A percentile compares a stretch with the other conserved stretches of the same genome.
Evolutionary conservation across 92 coral and sea anemone species (phyloP).

Genomic region (Bergia puertoricense): DNA sequence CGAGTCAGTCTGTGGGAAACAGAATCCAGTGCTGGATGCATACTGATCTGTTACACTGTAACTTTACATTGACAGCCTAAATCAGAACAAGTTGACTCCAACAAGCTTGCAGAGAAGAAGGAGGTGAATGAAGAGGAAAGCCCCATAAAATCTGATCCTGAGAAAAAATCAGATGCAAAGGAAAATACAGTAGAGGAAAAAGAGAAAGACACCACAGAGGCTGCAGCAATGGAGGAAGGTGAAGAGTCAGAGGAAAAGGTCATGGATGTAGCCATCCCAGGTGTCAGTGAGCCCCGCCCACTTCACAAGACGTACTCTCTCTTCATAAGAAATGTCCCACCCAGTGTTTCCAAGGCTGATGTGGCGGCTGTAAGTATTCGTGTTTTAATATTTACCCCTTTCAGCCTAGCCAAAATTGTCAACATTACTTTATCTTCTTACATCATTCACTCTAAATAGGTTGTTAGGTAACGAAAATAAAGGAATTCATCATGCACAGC

Average conservation of each 20-base stretch:
- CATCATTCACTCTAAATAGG: no score
- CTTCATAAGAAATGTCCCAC: conserved; percentile 90
- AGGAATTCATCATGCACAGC: no score
- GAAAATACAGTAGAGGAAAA: conserved; percentile 74
- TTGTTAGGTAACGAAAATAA: no score
- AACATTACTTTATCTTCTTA: no score
- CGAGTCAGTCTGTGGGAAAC: no score
- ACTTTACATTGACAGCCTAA: conserved; percentile 34
- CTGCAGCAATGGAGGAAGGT: conserved; percentile 59
- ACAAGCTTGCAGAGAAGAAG: conserved; percentile 77
- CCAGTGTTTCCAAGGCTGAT: conserved; percentile 87
- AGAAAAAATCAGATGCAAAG: conserved; percentile 58
- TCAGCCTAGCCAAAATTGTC: no score
- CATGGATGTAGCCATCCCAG: conserved; percentile 16
- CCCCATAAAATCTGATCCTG: conserved; percentile 62
- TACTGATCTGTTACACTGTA: no score
- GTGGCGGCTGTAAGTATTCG: conserved; percentile 75
- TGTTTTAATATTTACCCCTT: no score
- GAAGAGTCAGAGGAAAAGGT: conserved; percentile 42
- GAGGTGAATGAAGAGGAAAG: conserved; percentile 76
- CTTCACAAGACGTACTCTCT: conserved; percentile 92
- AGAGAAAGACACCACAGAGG: conserved; percentile 81
- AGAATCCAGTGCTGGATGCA: no score
- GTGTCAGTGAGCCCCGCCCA: conserved; percentile 71
- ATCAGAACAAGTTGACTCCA: conserved; percentile 61